Evolutionary conservation across 2,888 invertebrate genomes (phyloP), one percentile per base, ranked within the genome.

Genomic region (Caenorhabditis doughertyi): DNA sequence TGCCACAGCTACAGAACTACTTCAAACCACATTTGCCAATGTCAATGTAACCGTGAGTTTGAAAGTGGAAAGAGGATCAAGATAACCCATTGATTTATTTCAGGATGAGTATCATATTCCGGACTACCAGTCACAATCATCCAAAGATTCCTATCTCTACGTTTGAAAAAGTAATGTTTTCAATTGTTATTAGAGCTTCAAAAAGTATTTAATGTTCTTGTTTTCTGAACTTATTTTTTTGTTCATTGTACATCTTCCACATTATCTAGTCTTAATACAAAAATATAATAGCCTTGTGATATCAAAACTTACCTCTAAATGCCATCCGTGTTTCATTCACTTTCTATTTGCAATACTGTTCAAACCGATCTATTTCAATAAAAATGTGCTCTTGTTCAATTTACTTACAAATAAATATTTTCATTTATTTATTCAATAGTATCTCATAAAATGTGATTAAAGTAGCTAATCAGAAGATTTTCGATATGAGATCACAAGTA

Each of bases 21-120:
- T 95, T 16, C 94, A 95, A 86, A 95, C 96, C 90, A 94, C 95
- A 85, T 97, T 97, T 89, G 92, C 93, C 8, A 94, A 93, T 92
- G 93, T 90, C 56, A 82, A 77, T 55, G 53, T 76, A n/a, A 53
- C 56, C 35, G 81, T 81, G 32, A 73, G 68, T 58, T 18, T 5
- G 55, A 53, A 42, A 11, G 13, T 42, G 9, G 9, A n/a, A 47
- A 9, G n/a, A n/a, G n/a, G n/a, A 13, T 39, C 32, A 32, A 39
- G 2, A 13, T 39, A 16, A 39, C 16, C 16, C 11, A 11, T 39
- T 21, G 3, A 42, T 13, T 42, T 7, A 11, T 53, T 68, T 51
- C 68, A 76, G 67, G 76, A 76, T 29, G 76, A 76, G 13, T 35
- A 67, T 51, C 76, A 76, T 44, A 29, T 76, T 13, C 76, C 76